Base-by-base conservation (phyloP, 2,113 vertebrate genomes). In the Grantiella picta region DNA sequence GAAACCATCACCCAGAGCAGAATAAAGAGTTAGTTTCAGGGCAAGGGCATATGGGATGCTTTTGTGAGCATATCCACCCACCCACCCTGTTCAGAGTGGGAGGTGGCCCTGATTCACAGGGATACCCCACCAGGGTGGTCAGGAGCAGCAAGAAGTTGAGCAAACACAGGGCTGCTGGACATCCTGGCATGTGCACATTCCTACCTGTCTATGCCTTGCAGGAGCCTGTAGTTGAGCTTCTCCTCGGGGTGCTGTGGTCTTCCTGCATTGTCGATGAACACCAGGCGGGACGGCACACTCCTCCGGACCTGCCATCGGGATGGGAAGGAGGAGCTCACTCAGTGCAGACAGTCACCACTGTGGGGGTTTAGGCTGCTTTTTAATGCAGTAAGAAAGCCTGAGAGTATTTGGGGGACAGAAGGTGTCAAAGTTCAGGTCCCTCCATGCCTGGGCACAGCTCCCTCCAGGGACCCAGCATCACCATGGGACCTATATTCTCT, bases 211-310 rank as follows among this genome's bases (percentile, higher is more conserved):
- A 99, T 98, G 94, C 99, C 99, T 68, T 99, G 97, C 65, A 99
- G 94, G 64, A 99, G 98, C 91, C 98, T 98, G 90, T 99, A 99
- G 98, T 99, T 99, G 77, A 99, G 98, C 96, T 99, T 99, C 95
- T 98, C 94, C 28, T 96, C 96, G 0, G 98, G 95, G 36, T 99
- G 99, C 65, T 97, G 96, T 6, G 98, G 98, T 79, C 98, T 97
- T 54, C 98, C 99, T 0, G 99, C 98, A 0, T 99, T 99, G 95
- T 99, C 99, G 2, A 99, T 99, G 96, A 99, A 99, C 70, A 99
- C 99, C 96, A 99, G 96, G 33, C 60, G 98, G 81, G 98, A 98
- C 0, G 98, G 98, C 0, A 98, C 93, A 0, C 98, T 98, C 90
- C 97, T 98, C 82, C 98, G 98, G 92, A 99, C 98, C 99, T 99